These are phyloP conservation scores for Aplochiton taeniatus DNA, from an alignment of 2,797 vertebrate genomes.

Conservation along the genomic window DNA sequence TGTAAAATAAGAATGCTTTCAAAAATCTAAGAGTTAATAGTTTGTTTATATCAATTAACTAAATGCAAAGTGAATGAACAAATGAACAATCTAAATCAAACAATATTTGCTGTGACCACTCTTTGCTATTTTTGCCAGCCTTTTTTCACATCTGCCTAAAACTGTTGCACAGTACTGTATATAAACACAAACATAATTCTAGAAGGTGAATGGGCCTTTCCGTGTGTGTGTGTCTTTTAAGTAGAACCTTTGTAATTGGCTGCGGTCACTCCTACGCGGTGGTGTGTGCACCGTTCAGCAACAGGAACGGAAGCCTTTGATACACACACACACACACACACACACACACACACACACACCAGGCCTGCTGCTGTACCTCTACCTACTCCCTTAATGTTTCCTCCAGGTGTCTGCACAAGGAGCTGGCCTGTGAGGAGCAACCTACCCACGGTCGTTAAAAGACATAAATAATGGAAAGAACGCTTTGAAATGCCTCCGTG, in stretches of 20 bases:
- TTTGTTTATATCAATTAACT: no score
- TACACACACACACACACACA: conserved; percentile 16
- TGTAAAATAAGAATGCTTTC: no score
- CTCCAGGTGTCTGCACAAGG: conserved; percentile 61
- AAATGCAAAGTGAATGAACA: no score
- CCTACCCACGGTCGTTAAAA: conserved; percentile 37
- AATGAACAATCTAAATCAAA: no score
- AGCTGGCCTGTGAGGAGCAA: conserved; percentile 39
- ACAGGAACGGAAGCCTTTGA: conserved; percentile 32
- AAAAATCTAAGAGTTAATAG: no score
- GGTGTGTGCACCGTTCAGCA: not conserved
- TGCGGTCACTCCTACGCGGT: not conserved
- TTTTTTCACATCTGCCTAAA: no score
- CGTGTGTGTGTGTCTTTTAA: not conserved
- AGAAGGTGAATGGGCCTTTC: not conserved
- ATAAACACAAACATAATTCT: not conserved
- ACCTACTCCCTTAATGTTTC: conserved; percentile 41
- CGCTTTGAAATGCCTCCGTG: conserved; percentile 17
- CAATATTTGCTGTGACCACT: no score
- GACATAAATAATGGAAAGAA: conserved; percentile 30
- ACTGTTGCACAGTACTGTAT: no score
- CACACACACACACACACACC: conserved; percentile 15
- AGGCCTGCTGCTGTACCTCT: conserved; percentile 30
- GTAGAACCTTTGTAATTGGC: conserved; percentile 2
- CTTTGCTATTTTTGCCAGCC: no score